Percentiles rank a stretch among this genome's conserved stretches.
These are phyloP conservation scores for Platycercus adscitus DNA, from an alignment of 2,113 vertebrate genomes.

Conservation along the genomic window DNA sequence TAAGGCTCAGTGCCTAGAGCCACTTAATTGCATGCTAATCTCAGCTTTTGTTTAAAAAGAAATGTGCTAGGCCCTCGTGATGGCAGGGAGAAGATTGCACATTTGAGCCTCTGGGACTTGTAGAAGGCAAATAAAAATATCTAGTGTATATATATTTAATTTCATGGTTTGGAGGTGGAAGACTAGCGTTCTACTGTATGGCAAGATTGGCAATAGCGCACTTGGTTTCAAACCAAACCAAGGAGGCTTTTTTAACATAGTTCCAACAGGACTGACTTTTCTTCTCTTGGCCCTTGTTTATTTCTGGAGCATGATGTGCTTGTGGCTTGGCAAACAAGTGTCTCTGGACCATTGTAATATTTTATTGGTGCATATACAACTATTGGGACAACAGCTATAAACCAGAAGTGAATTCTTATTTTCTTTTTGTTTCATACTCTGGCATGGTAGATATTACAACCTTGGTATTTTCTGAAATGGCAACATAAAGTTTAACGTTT, in stretches of 20 bases:
- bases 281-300: conserved; percentile 30
- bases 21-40: conserved; percentile 14
- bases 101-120: neutral
- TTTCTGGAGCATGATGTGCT: conserved; percentile 44
- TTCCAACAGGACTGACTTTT: conserved; percentile 5
- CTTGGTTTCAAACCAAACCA: neutral
- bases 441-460: neutral
- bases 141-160: neutral
- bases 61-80: neutral
- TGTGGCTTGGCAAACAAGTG: conserved; percentile 56
- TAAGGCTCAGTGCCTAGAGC: neutral
- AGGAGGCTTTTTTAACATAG: neutral
- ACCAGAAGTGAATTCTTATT: conserved; percentile 41
- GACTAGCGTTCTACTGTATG: neutral
- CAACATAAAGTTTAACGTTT: conserved; percentile 33
- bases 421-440: conserved; percentile 49
- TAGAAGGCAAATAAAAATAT: neutral
- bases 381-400: conserved; percentile 55
- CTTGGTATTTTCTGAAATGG: conserved; percentile 37
- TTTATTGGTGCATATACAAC: conserved; percentile 43
- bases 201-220: neutral
- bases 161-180: neutral
- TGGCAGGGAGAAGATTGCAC: neutral
- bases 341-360: conserved; percentile 35
- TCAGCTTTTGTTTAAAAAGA: conserved; percentile 29